Conservation (phyloP, 92 coral and sea anemone species). For the Ricordea florida region DNA sequence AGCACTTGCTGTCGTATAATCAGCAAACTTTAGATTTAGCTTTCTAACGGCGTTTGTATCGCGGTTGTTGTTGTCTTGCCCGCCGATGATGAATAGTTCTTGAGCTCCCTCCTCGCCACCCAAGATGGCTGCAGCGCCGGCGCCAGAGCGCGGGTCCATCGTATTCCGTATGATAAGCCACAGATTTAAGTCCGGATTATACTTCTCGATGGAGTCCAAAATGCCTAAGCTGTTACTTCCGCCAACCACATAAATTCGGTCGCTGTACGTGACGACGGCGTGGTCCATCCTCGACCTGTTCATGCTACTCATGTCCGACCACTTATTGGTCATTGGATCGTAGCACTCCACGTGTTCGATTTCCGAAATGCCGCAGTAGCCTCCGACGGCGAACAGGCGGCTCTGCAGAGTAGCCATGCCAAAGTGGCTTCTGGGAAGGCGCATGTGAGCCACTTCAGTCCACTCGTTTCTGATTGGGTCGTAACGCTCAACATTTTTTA, state of each 20-base stretch:
- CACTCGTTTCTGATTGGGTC: constrained; percentile 90
- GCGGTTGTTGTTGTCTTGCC: constrained; percentile 86
- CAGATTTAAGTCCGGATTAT: constrained; percentile 89
- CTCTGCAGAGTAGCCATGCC: constrained; percentile 89
- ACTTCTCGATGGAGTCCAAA: constrained; percentile 92
- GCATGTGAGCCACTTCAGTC: constrained; percentile 92
- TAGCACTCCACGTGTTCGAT: constrained; percentile 94
- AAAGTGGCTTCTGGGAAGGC: constrained; percentile 93
- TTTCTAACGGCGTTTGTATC: constrained; percentile 81
- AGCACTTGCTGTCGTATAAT: constrained; percentile 78
- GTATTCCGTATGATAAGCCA: constrained; percentile 97
- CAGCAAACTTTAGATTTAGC: constrained; percentile 86
- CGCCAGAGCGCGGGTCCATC: constrained; percentile 94
- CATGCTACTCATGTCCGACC: constrained; percentile 92
- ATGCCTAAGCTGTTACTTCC: constrained; percentile 91
- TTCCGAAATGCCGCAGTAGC: constrained; percentile 94
- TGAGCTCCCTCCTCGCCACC: constrained; percentile 78
- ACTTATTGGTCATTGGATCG: constrained; percentile 96
- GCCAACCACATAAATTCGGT: constrained; percentile 90
- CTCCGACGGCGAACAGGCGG: constrained; percentile 89
- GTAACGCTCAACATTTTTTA: constrained; percentile 92
- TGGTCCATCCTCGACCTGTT: constrained; percentile 97
- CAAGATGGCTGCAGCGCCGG: constrained; percentile 75
- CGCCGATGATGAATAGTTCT: constrained; percentile 92
- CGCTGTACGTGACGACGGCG: constrained; percentile 81